Base-by-base conservation (phyloP, 2,113 vertebrate species). In the Diglossa brunneiventris region DNA sequence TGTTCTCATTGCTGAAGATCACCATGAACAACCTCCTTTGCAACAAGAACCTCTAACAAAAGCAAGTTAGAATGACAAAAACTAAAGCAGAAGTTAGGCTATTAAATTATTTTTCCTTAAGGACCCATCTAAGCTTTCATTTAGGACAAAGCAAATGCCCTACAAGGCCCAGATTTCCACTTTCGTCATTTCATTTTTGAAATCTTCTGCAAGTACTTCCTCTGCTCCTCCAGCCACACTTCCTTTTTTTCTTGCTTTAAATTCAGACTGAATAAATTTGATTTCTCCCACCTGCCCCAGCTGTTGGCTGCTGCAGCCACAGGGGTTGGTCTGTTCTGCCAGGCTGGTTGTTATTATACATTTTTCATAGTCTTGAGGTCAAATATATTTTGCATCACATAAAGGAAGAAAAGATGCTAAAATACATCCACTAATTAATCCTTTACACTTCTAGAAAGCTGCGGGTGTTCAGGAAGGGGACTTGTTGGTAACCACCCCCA, bases 171-270 rank as follows among this genome's bases (percentile, higher is more conserved):
- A 21, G 30, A 53, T 37, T 47, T 22, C 41, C 30, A 37, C 11
- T 62, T 87, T 12, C 0, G 2, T 30, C 0, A 33, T 15, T 47
- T 15, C 1, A 3, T 7, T 52, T 66, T 24, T 27, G 9, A 80
- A 87, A 52, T 15, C 47, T 20, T 78, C 63, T 33, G 33, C 39
- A 15, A 41, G 42, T 13, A 22, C 26, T 14, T 62, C 24, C 59
- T 35, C 41, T 64, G 62, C 66, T 72, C 31, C 42, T 50, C 53
- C 72, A 83, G 64, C 42, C 3, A 46, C 0, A 2, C 28, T 13
- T 37, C 33, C 4, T 55, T n/a, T 74, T 59, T 31, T 70, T 33
- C 79, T 28, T 23, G 18, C 46, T 66, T 83, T 53, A 37, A 53
- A 50, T 19, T 53, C 28, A 8, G 41, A 23, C 28, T 16, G 9